Base-by-base conservation (phyloP, 2,797 vertebrate genomes). In the Enteromius treurensis region DNA sequence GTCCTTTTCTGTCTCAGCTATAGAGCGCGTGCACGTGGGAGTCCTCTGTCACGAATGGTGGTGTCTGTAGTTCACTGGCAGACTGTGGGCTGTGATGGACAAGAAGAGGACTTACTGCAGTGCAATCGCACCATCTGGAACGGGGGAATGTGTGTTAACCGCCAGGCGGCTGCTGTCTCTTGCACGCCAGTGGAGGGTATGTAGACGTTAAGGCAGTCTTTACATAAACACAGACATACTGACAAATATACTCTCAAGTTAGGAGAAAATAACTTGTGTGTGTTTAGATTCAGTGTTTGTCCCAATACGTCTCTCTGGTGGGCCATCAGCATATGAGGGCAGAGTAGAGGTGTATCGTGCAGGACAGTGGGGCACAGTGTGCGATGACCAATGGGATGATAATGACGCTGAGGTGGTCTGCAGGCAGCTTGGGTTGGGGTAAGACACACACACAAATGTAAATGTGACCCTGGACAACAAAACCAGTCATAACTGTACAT, bases 351-450 rank as follows among this genome's bases (percentile, higher is more conserved):
- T 99, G 69, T 97, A 95, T 91, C 95, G 96, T 0, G 94, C 93
- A 0, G 96, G 98, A 21, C 96, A 96, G 86, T 99, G 98, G 98
- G 98, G 98, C 0, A 97, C 98, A 2, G 87, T 99, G 85, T 99
- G 98, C 76, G 98, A 98, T 0, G 96, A 99, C 89, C 97, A 99
- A 83, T 99, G 98, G 98, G 98, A 98, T 7, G 95, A 97, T 40
- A 96, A 93, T 0, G 98, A 99, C 62, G 97, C 97, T 26, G 98
- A 98, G 89, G 98, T 99, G 73, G 92, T 99, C 89, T 99, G 98
- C 92, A 95, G 98, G 93, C 98, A 99, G 90, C 95, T 99, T 75
- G 97, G 98, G 67, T 92, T 98, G 80, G 96, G 97, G 98, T 99
- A 89, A 92, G 93, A 78, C 75, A 80, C 79, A 64, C 62, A 73